Percentiles rank a stretch among this genome's conserved stretches.
Evolutionary conservation across 2,797 vertebrate genomes (phyloP).

Genomic region (Channallabes apus): DNA sequence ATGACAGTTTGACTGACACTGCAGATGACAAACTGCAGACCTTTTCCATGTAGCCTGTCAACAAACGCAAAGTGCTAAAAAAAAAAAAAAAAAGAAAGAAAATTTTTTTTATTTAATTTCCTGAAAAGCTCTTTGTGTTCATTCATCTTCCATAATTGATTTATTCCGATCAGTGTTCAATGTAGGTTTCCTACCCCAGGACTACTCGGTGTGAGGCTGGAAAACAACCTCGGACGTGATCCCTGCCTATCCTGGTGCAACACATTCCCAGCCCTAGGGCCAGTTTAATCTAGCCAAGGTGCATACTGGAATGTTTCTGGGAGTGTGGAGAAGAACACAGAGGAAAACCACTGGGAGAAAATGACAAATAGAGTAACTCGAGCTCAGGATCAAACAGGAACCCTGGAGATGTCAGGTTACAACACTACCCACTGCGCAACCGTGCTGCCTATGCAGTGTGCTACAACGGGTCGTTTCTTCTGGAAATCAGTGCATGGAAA

Average conservation of each 20-base stretch:
- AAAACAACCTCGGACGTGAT: constrained; percentile 5
- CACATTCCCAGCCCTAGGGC: background rate
- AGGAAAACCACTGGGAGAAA: constrained; percentile 4
- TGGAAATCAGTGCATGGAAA: background rate
- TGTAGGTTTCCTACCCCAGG: background rate
- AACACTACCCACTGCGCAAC: background rate
- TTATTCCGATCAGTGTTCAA: background rate
- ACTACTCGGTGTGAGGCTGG: background rate
- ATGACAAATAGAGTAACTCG: constrained; percentile 9
- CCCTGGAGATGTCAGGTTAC: background rate
- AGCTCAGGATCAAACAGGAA: constrained; percentile 3
- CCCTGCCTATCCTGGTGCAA: too few relatives aligned
- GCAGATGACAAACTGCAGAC: constrained; percentile 14
- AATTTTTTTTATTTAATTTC: background rate
- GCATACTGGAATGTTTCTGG: background rate
- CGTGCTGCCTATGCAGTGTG: background rate
- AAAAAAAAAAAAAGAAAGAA: background rate
- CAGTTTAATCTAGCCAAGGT: background rate
- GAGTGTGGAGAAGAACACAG: background rate
- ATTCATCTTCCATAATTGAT: background rate
- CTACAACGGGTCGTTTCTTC: background rate
- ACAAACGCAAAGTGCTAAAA: background rate
- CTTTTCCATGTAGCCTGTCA: background rate
- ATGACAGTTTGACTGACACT: constrained; percentile 13
- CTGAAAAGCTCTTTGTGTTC: background rate